Base-by-base conservation (phyloP, 2,888 invertebrate species). In the Osmoderma eremita region DNA sequence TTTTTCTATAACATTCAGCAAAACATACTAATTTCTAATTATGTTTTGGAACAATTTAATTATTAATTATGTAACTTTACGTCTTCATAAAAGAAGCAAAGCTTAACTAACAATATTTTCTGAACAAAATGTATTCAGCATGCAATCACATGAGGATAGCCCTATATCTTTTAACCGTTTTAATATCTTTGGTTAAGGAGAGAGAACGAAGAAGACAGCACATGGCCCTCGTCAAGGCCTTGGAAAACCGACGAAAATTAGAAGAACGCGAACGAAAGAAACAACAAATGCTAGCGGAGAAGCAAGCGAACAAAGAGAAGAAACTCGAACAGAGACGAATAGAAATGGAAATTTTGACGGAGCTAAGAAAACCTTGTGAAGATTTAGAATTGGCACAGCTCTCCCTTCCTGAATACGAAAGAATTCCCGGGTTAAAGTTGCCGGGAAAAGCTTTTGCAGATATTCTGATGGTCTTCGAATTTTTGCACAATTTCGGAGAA, bases 401-500 rank as follows among this genome's bases (percentile, higher is more conserved):
- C 77, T 83, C 88, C 0, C 82, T 94, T 70, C 93, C 93, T 0
- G 85, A 87, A 2, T 84, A 93, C 63, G 88, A 90, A 64, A 86
- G 96, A 72, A 89, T 98, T 73, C 89, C 91, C 0, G 80, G 80
- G 12, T 70, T 82, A 50, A 81, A 79, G 77, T 83, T 98, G 61
- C 87, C 93, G 0, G 96, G 95, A 0, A 90, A 93, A 78, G 96
- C 97, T 0, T 94, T 97, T 85, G 92, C 94, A 0, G 94, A 98
- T 82, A 86, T 93, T 48, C 85, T 98, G 18, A 97, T 98, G 91
- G 92, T 95, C n/a, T 93, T 93, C 78, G 98, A 98, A 84, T 98
- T 98, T 81, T 86, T 98, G 72, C 93, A 97, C 77, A 98, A 97
- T 84, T 98, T 98, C 79, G 95, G 95, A 58, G 94, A 95, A 82